These are phyloP conservation scores for Anhinga anhinga DNA, from an alignment of 2,113 vertebrate species.

Conservation along the genomic window DNA sequence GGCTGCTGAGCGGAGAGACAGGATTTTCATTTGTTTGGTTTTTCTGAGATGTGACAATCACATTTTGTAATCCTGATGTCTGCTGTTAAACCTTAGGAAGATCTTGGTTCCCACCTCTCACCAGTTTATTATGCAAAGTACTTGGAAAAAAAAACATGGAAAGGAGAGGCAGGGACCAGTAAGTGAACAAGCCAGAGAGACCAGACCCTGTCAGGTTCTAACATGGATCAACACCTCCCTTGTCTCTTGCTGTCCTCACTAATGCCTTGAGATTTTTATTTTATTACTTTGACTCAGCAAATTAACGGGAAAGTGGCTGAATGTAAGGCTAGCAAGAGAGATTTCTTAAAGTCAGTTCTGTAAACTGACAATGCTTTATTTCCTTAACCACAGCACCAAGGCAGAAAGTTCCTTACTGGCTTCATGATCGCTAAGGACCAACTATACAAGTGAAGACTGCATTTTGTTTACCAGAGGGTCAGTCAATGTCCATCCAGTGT, in stretches of 20 bases:
- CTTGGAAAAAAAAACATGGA: background rate
- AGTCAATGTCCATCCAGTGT: accelerated
- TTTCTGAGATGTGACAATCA: background rate
- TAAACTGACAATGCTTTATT: background rate
- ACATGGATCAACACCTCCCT: background rate
- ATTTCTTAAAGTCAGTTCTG: background rate
- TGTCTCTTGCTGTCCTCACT: background rate
- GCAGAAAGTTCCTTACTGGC: background rate
- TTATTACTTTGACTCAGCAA: background rate
- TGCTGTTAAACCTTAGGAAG: background rate
- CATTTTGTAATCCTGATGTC: background rate
- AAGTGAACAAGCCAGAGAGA: background rate
- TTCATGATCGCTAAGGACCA: background rate
- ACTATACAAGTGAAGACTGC: background rate
- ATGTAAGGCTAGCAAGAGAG: background rate
- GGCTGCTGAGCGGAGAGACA: background rate
- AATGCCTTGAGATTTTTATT: background rate
- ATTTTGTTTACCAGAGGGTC: background rate
- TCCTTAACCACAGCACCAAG: background rate
- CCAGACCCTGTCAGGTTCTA: background rate
- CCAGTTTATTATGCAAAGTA: background rate
- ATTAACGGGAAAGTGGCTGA: background rate
- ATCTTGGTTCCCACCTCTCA: background rate
- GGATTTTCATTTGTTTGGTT: background rate
- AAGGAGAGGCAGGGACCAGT: background rate